phyloP scores from a whole-genome alignment of 1,140 invertebrate genomes.

The Onthophagus taurus region DNA sequence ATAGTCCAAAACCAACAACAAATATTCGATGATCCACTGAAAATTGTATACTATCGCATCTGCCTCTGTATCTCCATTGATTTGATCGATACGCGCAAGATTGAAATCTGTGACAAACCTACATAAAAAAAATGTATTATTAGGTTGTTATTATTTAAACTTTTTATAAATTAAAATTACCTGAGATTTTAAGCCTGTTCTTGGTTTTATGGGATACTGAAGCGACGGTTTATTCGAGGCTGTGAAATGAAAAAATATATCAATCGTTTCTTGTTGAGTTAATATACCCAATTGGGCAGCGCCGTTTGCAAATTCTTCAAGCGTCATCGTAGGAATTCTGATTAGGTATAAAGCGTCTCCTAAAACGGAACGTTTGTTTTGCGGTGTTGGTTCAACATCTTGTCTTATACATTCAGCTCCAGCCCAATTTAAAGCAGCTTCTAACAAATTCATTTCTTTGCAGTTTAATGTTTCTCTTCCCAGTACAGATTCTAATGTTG shows the following conservation, averaged over 20 bases:
- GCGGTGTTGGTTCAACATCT: conserved; percentile 64
- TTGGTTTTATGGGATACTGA: conserved; percentile 67
- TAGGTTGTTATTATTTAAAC: too few species aligned
- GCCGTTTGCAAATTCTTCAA: conserved; percentile 86
- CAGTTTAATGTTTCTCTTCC: conserved; percentile 83
- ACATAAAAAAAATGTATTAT: conserved; percentile 28
- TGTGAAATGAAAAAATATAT: conserved; percentile 85
- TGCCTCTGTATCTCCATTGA: conserved; percentile 86
- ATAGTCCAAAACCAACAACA: conserved; percentile 84
- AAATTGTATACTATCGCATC: conserved; percentile 89
- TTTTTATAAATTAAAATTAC: conserved; percentile 43
- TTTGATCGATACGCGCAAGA: conserved; percentile 93
- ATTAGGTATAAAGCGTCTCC: conserved; percentile 75
- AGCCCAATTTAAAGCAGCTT: conserved; percentile 84
- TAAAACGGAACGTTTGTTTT: conserved; percentile 61
- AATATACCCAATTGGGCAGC: conserved; percentile 81
- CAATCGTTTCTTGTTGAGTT: conserved; percentile 81
- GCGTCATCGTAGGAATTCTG: conserved; percentile 79
- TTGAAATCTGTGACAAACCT: conserved; percentile 90
- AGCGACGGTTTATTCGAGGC: conserved; percentile 73
- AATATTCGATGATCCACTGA: conserved; percentile 87
- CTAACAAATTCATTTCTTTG: conserved; percentile 81
- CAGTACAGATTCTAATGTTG: conserved; percentile 79
- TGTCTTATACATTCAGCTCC: conserved; percentile 71
- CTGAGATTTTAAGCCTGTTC: conserved; percentile 81